Percentiles rank a stretch among this genome's conserved stretches.
These are phyloP conservation scores for Zaprionus vittiger DNA, from an alignment of 1,140 invertebrate species.

Conservation along the genomic window DNA sequence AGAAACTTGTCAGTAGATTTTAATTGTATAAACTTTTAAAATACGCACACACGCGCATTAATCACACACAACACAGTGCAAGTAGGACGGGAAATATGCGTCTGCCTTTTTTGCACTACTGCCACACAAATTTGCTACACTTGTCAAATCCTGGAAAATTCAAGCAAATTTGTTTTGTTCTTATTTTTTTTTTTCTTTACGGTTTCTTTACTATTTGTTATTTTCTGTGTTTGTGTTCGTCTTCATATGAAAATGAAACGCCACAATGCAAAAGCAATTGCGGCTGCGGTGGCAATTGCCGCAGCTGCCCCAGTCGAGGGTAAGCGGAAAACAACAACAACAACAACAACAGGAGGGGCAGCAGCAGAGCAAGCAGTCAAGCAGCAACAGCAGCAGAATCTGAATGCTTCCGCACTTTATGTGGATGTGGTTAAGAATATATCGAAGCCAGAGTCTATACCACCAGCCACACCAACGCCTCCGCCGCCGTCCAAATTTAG, in stretches of 20 bases:
- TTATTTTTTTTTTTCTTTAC: constrained; percentile 14
- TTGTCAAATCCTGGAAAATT: constrained; percentile 23
- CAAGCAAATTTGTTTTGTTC: constrained; percentile 16
- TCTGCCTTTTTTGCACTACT: neutral
- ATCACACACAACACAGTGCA: neutral
- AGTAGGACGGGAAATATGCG: neutral
- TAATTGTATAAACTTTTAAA: neutral
- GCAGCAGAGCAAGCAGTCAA: neutral
- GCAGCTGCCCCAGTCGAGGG: constrained; percentile 18
- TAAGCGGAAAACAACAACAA: constrained; percentile 15
- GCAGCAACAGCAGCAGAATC: constrained; percentile 1
- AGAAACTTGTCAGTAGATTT: neutral
- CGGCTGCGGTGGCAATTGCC: constrained; percentile 39
- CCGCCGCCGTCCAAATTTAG: constrained; percentile 47
- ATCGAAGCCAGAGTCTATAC: constrained; percentile 17
- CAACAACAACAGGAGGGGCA: neutral
- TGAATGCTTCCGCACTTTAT: constrained; percentile 31
- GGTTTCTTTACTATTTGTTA: neutral
- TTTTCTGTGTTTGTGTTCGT: constrained; percentile 10
- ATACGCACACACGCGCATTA: neutral
- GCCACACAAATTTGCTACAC: neutral
- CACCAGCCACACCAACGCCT: constrained; percentile 1
- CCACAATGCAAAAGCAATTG: constrained; percentile 40
- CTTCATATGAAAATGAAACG: constrained; percentile 57
- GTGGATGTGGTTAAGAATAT: constrained; percentile 72